Evolutionary conservation across 2,888 invertebrate species (phyloP), one percentile per base, ranked within the genome.

Genomic region (Sericinus montela): DNA sequence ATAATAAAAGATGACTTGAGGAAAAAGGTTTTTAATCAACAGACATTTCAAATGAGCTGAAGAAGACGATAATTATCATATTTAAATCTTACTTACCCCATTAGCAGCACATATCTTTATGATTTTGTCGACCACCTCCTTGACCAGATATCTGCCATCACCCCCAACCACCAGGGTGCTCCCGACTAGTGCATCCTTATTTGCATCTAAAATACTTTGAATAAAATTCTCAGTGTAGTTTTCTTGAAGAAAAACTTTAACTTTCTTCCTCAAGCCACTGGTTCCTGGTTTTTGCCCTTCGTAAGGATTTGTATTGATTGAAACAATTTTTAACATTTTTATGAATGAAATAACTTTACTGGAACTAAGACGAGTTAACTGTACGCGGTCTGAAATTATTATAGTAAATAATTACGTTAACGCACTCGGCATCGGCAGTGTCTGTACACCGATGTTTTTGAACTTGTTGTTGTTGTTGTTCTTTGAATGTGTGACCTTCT

Each of bases 241-340:
- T 70, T 94, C 91, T 82, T 95, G 93, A 67, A 94, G 92, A 75
- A 98, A 98, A 62, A 95, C 94, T 81, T 94, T 95, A 45, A 98
- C 98, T 80, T 97, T 95, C 90, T 99, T 99, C 56, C 99, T 91
- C 41, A 99, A 91, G 51, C 99, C 99, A 72, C 98, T 98, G 0
- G 99, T 99, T 53, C 99, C 99, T 60, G 99, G 99, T 85, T 99
- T 98, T 87, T 99, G 99, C 30, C 96, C 99, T 61, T 95, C 94
- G 75, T 93, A 97, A 6, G 97, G 93, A 54, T 88, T 92, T 29
- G 98, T 97, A 50, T 88, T 75, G 43, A 93, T 90, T 45, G 90
- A 88, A 59, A 90, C 76, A 14, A 90, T 77, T 54, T 73, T 81
- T 48, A 91, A 72, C 76, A 90, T 85, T 87, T 91, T 19, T 19